These are phyloP conservation scores for Buathra laborator DNA, from an alignment of 2,888 invertebrate genomes.

Conservation along the genomic window DNA sequence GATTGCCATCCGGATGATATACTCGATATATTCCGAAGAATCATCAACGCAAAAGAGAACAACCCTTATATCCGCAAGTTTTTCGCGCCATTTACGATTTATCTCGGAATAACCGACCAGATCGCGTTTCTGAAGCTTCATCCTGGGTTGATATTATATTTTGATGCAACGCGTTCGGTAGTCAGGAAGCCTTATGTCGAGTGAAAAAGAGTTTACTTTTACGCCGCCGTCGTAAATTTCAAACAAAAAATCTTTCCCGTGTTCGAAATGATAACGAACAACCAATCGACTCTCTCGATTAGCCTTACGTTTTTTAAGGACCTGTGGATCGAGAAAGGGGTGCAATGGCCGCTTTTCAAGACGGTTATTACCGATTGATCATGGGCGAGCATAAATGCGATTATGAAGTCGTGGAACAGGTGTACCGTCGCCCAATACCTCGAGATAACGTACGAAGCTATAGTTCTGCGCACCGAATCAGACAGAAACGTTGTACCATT, in stretches of 20 bases:
- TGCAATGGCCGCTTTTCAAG: conserved; percentile 62
- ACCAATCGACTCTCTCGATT: conserved; percentile 45
- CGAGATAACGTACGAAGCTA: conserved; percentile 20
- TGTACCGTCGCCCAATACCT: conserved; percentile 50
- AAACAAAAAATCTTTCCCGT: conserved; percentile 39
- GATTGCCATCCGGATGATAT: conserved; percentile 45
- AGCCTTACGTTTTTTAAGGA: conserved; percentile 22
- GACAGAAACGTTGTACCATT: conserved; percentile 20
- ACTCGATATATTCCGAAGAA: conserved; percentile 35
- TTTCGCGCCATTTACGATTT: conserved; percentile 52
- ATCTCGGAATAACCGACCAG: conserved; percentile 44
- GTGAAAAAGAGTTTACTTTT: conserved; percentile 54
- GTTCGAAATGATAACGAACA: conserved; percentile 54
- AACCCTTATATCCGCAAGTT: conserved; percentile 47
- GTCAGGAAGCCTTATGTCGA: conserved; percentile 30
- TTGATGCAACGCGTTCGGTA: conserved; percentile 46
- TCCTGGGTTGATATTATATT: conserved; percentile 22
- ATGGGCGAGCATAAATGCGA: conserved; percentile 59
- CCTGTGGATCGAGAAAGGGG: conserved; percentile 28
- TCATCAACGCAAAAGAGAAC: conserved; percentile 17
- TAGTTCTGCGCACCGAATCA: not conserved
- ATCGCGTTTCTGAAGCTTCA: conserved; percentile 47
- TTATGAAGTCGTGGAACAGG: conserved; percentile 51
- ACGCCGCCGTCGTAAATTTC: conserved; percentile 47
- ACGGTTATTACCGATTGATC: conserved; percentile 48